phyloP scores from a whole-genome alignment of 2,113 vertebrate genomes.

The Saccopteryx leptura region DNA sequence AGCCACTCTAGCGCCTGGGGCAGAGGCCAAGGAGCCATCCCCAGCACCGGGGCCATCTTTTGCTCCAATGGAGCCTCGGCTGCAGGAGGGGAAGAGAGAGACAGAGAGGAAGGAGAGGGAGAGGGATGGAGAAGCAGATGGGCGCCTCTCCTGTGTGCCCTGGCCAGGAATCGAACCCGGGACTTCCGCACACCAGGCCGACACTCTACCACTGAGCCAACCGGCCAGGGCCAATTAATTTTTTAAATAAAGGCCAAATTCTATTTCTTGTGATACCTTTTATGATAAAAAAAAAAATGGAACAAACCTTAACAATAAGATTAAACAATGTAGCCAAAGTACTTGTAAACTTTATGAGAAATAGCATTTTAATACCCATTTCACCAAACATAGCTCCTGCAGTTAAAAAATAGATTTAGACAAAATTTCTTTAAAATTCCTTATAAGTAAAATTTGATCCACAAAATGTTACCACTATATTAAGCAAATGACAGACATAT shows the following conservation, averaged over 20 bases:
- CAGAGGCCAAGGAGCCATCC: too few species aligned
- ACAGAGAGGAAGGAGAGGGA: too few species aligned
- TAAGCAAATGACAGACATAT: neutral
- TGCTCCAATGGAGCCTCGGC: too few species aligned
- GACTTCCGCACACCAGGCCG: too few species aligned
- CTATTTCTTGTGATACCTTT: constrained; percentile 6
- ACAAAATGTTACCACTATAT: neutral
- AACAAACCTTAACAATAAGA: neutral
- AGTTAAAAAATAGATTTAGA: constrained; percentile 6
- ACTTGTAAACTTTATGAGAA: neutral
- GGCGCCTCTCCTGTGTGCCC: too few species aligned
- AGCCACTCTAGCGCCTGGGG: too few species aligned
- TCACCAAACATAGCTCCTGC: constrained; percentile 3
- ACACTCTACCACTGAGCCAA: too few species aligned
- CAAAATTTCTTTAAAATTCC: constrained; percentile 29
- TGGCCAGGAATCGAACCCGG: too few species aligned
- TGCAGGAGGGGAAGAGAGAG: too few species aligned
- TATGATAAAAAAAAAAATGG: neutral
- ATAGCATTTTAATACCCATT: constrained; percentile 13
- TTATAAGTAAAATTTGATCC: constrained; percentile 33
- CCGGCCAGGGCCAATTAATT: neutral
- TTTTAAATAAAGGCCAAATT: constrained; percentile 39
- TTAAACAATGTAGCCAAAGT: neutral
- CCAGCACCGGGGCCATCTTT: too few species aligned
- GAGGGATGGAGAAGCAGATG: too few species aligned